Base-by-base conservation (phyloP, 2,113 vertebrate genomes). In the Panthera uncia region DNA sequence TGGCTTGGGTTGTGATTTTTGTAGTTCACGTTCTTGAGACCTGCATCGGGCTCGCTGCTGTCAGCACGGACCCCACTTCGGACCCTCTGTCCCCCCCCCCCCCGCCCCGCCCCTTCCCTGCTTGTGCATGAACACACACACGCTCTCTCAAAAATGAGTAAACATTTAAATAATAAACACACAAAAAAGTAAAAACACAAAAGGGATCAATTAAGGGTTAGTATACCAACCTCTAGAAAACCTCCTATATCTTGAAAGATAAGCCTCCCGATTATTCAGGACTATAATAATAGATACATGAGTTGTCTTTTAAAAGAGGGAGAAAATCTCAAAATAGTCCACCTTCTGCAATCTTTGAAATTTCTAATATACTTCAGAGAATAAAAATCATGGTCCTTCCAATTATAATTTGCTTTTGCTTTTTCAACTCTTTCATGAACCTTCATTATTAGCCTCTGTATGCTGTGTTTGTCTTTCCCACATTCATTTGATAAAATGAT, bases 361-460 rank as follows among this genome's bases (percentile, higher is more conserved):
- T 48, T 25, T 68, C 73, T 66, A 68, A 41, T 66, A 52, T 41
- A 78, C 18, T 65, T 87, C 6, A 84, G 82, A n/a, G 13, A 86
- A 76, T 87, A 90, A 94, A 94, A 90, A 69, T 55, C 36, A 63
- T 91, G 19, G 76, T 86, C 41, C 38, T 86, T 87, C 16, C n/a
- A 80, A 79, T 66, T 80, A 90, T 12, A 12, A 25, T 88, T 63
- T 95, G n/a, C 84, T 79, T 93, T 73, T 92, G 55, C 18, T 78
- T 74, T 68, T 88, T 41, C 8, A 84, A 79, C 38, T 85, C 68
- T 83, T 93, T 93, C 18, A 84, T 45, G 89, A 98, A 94, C 38
- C 78, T 91, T 6, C 19, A 84, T 3, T 83, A 18, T 21, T 92
- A 85, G 3, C 19, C n/a, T 89, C 48, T 95, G 69, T 78, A 88